Evolutionary conservation across 2,888 invertebrate genomes (phyloP), one percentile per base, ranked within the genome.

Genomic region (Acleris holmiana): DNA sequence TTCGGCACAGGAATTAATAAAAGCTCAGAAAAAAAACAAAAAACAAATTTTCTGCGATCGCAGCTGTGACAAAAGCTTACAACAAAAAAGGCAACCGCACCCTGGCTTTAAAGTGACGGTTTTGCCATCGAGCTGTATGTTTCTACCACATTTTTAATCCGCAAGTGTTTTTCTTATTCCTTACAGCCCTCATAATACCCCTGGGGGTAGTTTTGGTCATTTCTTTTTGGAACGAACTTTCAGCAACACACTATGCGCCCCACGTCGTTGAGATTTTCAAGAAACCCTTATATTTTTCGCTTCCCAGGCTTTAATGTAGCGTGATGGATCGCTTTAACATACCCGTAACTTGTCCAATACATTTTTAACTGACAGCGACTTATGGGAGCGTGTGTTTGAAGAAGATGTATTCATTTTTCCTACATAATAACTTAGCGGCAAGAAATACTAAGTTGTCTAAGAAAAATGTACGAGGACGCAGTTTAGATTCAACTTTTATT

Each of bases 291-390:
- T 46, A 19, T 47, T 63, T 56, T 55, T 44, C 54, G 55, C 17
- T 53, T 18, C 57, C 19, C 15, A 19, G 18, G 35, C 51, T 51
- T 51, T 58, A 63, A 58, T 63, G 47, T 47, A n/a, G 47, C 21
- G 51, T 63, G 63, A 63, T 63, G 63, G 63, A 63, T 63, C 57
- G 55, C 63, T 57, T 13, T 13, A 47, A 51, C 44, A 46, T 46
- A 35, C 35, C 35, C 35, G 13, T 35, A 63, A 51, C 51, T 51
- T 57, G 63, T 51, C 57, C 56, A 63, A 57, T 63, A 62, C 56
- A 62, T 57, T 63, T 63, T 63, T 57, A 63, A 57, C 51, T 35
- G 62, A 50, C 49, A 55, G 50, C 44, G 44, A 18, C 41, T 56
- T 29, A 56, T 55, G 29, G 21, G 50, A 18, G 56, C 21, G 25